phyloP scores from a whole-genome alignment of 2,113 vertebrate species.

The Anoura caudifer region DNA sequence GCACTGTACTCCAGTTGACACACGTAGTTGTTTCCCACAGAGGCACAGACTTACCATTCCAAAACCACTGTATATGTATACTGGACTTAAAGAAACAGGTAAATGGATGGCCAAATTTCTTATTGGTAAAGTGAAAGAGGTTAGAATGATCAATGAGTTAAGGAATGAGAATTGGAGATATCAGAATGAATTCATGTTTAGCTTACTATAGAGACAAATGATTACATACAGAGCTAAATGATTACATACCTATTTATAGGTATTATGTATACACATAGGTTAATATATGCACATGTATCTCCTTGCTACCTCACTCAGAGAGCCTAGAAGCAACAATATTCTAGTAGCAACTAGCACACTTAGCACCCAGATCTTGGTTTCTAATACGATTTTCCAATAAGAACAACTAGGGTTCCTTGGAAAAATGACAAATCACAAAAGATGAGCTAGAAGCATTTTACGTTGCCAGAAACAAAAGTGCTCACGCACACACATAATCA shows the following conservation, averaged over 20 bases:
- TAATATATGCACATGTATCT: neutral
- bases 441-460: neutral
- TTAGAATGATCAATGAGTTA: neutral
- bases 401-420: neutral
- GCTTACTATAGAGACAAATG: neutral
- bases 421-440: neutral
- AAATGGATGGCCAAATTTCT: neutral
- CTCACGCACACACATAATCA: neutral
- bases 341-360: neutral
- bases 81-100: neutral
- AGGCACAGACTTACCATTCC: neutral
- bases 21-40: neutral
- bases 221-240: neutral
- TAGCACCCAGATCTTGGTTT: neutral
- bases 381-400: neutral
- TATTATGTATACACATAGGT: neutral
- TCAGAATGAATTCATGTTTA: neutral
- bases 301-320: neutral
- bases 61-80: neutral
- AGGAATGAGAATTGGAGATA: neutral
- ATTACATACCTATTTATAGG: neutral
- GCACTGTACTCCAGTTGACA: neutral
- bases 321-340: neutral
- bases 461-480: constrained; percentile 12
- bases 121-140: neutral